Evolutionary conservation across 2,113 vertebrate genomes (phyloP).

Genomic region (Zapus hudsonius): DNA sequence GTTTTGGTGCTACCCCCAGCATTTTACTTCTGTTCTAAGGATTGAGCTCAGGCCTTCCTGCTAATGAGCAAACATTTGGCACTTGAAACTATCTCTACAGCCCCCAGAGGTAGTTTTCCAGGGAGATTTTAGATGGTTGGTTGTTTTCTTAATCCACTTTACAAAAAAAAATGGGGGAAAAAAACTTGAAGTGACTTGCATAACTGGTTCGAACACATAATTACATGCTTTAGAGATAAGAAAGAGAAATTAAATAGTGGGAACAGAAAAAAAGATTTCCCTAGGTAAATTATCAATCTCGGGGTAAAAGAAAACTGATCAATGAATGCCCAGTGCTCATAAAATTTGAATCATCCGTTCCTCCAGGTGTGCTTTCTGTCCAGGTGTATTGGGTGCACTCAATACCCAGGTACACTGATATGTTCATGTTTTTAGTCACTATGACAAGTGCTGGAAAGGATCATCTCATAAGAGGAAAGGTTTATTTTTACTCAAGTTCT

Average conservation of each 20-base stretch:
- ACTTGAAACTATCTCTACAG: no score
- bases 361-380: neutral
- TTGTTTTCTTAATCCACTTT: neutral
- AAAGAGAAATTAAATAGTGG: neutral
- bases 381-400: fast-evolving
- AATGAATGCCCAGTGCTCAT: neutral
- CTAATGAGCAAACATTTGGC: no score
- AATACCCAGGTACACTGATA: no score
- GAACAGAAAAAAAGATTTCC: neutral
- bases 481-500: neutral
- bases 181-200: neutral
- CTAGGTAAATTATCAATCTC: neutral
- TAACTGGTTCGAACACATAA: neutral
- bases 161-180: neutral
- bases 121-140: neutral
- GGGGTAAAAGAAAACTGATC: neutral
- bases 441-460: neutral
- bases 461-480: neutral
- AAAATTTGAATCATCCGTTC: neutral
- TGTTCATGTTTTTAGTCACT: neutral
- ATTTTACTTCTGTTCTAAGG: no score
- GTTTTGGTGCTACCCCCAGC: neutral
- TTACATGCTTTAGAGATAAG: neutral
- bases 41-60: no score
- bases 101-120: neutral